Evolutionary conservation across 2,113 vertebrate genomes (phyloP).

Genomic region (Aix galericulata): DNA sequence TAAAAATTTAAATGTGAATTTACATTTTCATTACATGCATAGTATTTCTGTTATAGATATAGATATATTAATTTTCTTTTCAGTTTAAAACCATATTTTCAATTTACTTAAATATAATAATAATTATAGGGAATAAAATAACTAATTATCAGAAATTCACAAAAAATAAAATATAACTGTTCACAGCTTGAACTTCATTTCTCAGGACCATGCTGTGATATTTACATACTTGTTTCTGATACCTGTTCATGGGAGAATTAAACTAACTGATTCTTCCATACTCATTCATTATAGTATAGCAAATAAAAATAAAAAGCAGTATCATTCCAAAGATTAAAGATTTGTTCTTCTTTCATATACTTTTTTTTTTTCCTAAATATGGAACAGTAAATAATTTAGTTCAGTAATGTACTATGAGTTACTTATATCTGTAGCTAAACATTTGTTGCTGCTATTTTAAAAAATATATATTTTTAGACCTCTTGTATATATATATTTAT

Average conservation of each 20-base stretch:
- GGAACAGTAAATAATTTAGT: neutral
- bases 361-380: neutral
- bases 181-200: neutral
- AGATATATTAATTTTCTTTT: neutral
- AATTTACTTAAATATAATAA: neutral
- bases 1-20: neutral
- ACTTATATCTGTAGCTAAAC: neutral
- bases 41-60: neutral
- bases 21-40: neutral
- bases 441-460: neutral
- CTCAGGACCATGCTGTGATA: neutral
- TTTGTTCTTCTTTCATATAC: neutral
- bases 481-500: neutral
- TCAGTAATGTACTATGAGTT: neutral
- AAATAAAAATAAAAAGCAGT: neutral
- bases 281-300: neutral
- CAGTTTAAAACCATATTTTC: neutral
- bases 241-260: neutral
- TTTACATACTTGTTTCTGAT: neutral
- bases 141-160: fast-evolving
- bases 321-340: neutral
- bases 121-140: neutral
- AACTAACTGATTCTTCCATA: neutral
- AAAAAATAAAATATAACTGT: neutral
- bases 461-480: neutral